phyloP scores from a whole-genome alignment of 2,888 invertebrate species.

The Ditula angustiorana region DNA sequence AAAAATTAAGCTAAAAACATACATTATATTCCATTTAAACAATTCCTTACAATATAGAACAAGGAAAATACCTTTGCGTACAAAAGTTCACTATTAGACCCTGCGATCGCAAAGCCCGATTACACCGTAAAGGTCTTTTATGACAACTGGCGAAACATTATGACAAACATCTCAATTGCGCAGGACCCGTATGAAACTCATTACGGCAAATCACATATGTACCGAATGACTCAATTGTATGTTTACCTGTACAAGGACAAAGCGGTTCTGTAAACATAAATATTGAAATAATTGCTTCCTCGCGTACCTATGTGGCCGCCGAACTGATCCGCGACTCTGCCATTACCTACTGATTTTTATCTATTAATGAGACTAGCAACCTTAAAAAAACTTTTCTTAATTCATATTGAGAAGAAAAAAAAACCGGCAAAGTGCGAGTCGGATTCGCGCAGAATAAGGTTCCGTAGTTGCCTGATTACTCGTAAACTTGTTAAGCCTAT shows the following conservation, averaged over 20 bases:
- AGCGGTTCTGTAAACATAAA: constrained; percentile 19
- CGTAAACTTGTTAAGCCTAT: too few relatives aligned
- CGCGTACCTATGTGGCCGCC: background rate
- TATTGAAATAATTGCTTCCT: constrained; percentile 26
- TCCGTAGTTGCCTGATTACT: too few relatives aligned
- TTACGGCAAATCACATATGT: background rate
- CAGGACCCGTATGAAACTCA: background rate
- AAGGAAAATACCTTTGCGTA: background rate
- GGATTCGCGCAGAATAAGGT: too few relatives aligned
- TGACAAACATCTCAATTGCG: constrained; percentile 17
- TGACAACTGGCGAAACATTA: constrained; percentile 8
- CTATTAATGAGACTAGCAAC: too few relatives aligned
- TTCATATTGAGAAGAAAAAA: too few relatives aligned
- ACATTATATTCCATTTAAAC: too few relatives aligned
- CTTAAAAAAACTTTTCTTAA: too few relatives aligned
- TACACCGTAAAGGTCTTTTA: background rate
- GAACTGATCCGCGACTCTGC: background rate
- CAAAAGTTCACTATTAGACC: background rate
- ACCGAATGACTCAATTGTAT: constrained; percentile 6
- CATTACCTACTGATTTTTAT: too few relatives aligned
- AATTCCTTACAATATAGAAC: background rate
- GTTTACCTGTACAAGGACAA: constrained; percentile 17
- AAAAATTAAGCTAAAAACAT: too few relatives aligned
- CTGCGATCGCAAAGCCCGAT: constrained; percentile 13
- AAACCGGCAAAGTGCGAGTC: too few relatives aligned